A percentile compares a stretch with the other conserved stretches of the same genome.
These are phyloP conservation scores for Pelobates cultripes DNA, from an alignment of 2,797 vertebrate species.

Conservation along the genomic window DNA sequence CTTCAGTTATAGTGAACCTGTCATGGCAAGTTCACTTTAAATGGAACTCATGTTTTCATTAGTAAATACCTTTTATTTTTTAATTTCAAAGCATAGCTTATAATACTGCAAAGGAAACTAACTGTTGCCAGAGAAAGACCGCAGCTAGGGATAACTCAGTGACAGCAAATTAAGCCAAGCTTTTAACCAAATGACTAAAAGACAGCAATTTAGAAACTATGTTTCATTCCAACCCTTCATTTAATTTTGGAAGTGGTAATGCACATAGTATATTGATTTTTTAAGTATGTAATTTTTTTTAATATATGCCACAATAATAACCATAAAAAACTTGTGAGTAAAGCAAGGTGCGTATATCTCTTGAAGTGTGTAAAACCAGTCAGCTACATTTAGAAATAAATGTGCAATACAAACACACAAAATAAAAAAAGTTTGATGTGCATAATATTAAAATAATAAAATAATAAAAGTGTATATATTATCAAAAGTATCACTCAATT, in stretches of 20 bases:
- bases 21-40: no score
- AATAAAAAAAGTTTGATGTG: no score
- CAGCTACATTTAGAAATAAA: no score
- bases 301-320: neutral
- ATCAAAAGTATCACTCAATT: no score
- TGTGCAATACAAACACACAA: no score
- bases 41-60: no score
- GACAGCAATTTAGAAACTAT: constrained; percentile 5
- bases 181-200: constrained; percentile 43
- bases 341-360: no score
- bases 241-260: constrained; percentile 28
- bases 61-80: neutral
- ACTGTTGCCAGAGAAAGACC: constrained; percentile 15
- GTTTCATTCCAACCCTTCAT: constrained; percentile 22
- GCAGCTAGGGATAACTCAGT: constrained; percentile 26
- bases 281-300: neutral
- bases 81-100: neutral
- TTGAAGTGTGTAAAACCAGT: no score
- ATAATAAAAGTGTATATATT: no score
- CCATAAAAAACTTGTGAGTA: neutral
- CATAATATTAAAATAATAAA: no score
- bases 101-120: constrained; percentile 5
- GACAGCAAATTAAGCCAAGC: constrained; percentile 37
- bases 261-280: constrained; percentile 4
- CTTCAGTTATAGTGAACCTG: no score